phyloP scores from a whole-genome alignment of 2,113 vertebrate genomes.

The Ceyx margarethae region DNA sequence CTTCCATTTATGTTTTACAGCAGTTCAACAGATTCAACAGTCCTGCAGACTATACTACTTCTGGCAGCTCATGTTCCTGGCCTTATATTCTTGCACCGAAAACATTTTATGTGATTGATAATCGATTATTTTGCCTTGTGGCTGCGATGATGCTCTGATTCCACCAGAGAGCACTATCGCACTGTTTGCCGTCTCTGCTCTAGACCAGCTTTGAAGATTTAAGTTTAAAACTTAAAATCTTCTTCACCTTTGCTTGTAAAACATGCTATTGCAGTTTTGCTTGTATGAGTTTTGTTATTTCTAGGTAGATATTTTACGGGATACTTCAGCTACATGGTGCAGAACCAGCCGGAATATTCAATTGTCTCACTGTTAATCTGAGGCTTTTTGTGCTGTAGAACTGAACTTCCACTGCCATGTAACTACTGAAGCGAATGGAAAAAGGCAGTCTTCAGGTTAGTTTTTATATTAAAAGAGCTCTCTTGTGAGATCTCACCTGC shows the following conservation, averaged over 20 bases:
- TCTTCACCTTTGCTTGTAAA: neutral
- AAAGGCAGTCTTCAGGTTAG: neutral
- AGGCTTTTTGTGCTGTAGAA: rapidly evolving
- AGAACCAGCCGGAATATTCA: neutral
- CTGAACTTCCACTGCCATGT: neutral
- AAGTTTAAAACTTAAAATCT: neutral
- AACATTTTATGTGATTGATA: neutral
- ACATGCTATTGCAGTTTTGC: rapidly evolving
- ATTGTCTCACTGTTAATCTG: neutral
- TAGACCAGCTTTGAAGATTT: neutral
- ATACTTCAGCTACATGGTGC: rapidly evolving
- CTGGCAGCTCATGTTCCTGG: neutral
- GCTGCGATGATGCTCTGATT: neutral
- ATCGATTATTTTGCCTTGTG: neutral
- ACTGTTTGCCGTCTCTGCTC: neutral
- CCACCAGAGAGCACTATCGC: constrained; percentile 64
- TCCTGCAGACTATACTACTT: neutral
- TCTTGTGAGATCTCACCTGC: neutral
- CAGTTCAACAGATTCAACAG: neutral
- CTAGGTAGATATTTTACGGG: neutral
- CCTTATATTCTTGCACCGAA: neutral
- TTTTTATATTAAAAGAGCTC: neutral
- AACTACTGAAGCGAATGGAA: neutral
- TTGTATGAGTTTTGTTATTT: neutral
- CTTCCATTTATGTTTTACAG: neutral